Percentiles rank a stretch among this genome's conserved stretches.
Evolutionary conservation across 64 coral and sea anemone species (phyloP).

Genomic region (Pocillopora damicornis): DNA sequence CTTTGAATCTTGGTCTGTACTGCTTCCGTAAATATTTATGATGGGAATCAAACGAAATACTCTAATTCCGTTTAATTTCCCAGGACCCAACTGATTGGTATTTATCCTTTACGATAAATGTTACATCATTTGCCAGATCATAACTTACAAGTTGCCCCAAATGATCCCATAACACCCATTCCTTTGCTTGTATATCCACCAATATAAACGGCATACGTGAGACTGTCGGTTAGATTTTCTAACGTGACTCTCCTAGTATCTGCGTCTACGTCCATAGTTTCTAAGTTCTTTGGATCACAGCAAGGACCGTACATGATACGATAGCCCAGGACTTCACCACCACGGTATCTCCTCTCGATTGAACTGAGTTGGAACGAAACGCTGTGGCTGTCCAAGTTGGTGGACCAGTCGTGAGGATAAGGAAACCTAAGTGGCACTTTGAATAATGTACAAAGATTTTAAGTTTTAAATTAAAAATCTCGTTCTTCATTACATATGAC

Average conservation of each 20-base stretch:
- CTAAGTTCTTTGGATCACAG: neutral
- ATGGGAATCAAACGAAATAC: no score
- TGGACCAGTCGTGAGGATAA: neutral
- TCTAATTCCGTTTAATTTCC: no score
- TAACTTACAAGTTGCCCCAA: slow-evolving; percentile 6
- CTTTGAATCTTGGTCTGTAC: no score
- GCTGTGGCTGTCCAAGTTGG: neutral
- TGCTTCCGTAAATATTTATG: no score
- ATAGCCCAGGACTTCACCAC: neutral
- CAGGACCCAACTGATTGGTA: no score
- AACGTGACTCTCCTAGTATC: neutral
- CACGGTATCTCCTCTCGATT: neutral
- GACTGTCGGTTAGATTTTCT: neutral
- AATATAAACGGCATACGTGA: neutral
- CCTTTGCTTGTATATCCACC: slow-evolving; percentile 18
- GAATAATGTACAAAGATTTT: no score
- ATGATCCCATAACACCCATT: neutral
- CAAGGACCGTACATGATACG: neutral
- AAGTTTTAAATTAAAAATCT: no score
- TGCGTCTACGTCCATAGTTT: neutral
- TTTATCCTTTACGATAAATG: no score
- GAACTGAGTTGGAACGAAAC: neutral
- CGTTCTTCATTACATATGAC: no score
- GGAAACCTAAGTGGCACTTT: slow-evolving; percentile 6
- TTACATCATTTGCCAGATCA: no score